Percentiles rank a stretch among this genome's conserved stretches.
These are phyloP conservation scores for Drosophila helvetica DNA, from an alignment of 2,888 invertebrate genomes.

Conservation along the genomic window DNA sequence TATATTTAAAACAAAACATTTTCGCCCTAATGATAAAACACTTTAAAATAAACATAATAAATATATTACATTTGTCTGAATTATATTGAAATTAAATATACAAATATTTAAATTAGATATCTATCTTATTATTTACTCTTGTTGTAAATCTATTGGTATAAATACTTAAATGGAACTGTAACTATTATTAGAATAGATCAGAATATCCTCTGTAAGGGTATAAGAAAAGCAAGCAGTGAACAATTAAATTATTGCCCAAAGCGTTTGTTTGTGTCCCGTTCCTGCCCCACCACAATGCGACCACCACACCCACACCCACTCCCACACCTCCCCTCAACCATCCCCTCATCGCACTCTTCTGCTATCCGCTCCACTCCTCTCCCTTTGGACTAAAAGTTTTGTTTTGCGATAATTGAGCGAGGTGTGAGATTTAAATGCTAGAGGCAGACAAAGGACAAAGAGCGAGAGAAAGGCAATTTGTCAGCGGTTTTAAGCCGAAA, in stretches of 20 bases:
- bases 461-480: constrained; percentile 44
- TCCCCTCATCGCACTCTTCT: neutral
- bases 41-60: no score
- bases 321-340: neutral
- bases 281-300: constrained; percentile 17
- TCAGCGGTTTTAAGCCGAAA: constrained; percentile 37
- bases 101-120: no score
- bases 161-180: no score
- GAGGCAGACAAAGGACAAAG: constrained; percentile 34
- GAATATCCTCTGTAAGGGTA: no score
- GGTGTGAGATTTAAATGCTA: constrained; percentile 75
- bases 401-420: constrained; percentile 68
- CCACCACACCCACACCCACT: neutral
- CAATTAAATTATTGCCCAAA: constrained; percentile 71
- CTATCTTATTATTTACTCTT: no score
- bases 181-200: no score
- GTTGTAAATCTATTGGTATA: no score
- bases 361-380: constrained; percentile 24
- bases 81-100: no score
- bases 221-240: constrained; percentile 18
- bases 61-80: no score
- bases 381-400: constrained; percentile 60
- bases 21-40: no score
- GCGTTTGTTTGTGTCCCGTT: constrained; percentile 48
- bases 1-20: no score